Evolutionary conservation across 2,113 vertebrate species (phyloP), one percentile per base, ranked within the genome.

Genomic region (Hippocampus comes): DNA sequence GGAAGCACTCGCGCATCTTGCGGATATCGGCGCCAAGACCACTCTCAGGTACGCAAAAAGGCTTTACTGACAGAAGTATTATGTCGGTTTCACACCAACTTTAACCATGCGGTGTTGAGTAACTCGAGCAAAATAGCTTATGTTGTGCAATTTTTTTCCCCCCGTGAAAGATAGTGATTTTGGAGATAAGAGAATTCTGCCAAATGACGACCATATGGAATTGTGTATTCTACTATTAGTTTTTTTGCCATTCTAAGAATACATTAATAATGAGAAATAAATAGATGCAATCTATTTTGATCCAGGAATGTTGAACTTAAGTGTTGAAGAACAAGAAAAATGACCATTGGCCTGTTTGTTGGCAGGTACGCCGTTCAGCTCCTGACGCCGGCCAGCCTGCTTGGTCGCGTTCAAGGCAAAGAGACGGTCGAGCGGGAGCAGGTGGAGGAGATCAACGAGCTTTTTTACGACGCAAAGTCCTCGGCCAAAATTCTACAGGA

Each of bases 401-500:
- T 99, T 41, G 95, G 95, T 1, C 95, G 95, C 61, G 95, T 97
- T 90, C 97, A 96, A 56, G 97, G 97, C 25, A 99, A 97, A 83
- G 97, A 98, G 85, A 89, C 91, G 14, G 97, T 98, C 2, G 97
- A 98, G 86, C 92, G 95, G 63, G 97, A 99, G 80, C 96, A 97
- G n/a, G 92, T 99, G 20, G 97, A 99, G 82, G 97, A 99, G 90
- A 97, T 98, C 87, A 97, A 95, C 30, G 97, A 99, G 91, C 94
- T 99, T 63, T 99, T 99, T 92, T 99, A 98, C 9, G 97, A 99
- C 1, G 97, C 97, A 80, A 99, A 99, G 90, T 98, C 97, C 56
- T 99, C 97, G 0, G 97, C 97, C 76, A 99, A 98, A 90, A 95
- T 99, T 83, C 92, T 99, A 76, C 96, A 98, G 74, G 97, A 98